These are phyloP conservation scores for Allacma fusca DNA, from an alignment of 2,888 invertebrate species.

Conservation along the genomic window DNA sequence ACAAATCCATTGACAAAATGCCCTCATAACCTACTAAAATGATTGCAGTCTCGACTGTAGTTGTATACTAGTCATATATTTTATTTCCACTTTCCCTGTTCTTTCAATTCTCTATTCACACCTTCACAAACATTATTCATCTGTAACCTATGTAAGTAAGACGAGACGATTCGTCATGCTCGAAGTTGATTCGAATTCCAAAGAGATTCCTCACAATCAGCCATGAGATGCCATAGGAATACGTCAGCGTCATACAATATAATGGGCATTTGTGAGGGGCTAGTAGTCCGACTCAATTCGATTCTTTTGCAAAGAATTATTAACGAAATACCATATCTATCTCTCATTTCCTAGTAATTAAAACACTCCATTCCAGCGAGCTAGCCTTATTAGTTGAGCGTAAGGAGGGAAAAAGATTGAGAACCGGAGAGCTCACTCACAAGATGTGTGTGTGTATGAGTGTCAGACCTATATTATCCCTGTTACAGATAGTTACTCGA, in stretches of 20 bases:
- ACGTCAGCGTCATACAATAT: too few relatives aligned
- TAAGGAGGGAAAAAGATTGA: too few relatives aligned
- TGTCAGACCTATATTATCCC: neutral
- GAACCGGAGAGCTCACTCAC: too few relatives aligned
- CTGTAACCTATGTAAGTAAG: neutral
- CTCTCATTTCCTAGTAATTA: neutral
- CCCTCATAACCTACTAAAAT: slow-evolving; percentile 48
- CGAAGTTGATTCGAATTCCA: too few relatives aligned
- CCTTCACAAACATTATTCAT: slow-evolving; percentile 11
- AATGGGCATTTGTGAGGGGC: too few relatives aligned
- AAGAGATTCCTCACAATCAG: too few relatives aligned
- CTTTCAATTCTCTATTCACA: neutral
- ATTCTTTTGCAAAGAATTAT: too few relatives aligned
- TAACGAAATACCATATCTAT: too few relatives aligned
- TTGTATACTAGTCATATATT: neutral
- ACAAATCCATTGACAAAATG: slow-evolving; percentile 35
- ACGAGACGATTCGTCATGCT: neutral
- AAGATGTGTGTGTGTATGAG: neutral
- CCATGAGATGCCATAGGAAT: too few relatives aligned
- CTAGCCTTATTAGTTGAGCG: neutral
- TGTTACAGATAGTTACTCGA: neutral
- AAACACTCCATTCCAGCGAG: neutral
- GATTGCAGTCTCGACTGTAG: neutral
- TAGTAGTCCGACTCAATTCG: too few relatives aligned
- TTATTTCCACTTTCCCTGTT: neutral